These are phyloP conservation scores for Pocota personata DNA, from an alignment of 2,888 invertebrate genomes.

Conservation along the genomic window DNA sequence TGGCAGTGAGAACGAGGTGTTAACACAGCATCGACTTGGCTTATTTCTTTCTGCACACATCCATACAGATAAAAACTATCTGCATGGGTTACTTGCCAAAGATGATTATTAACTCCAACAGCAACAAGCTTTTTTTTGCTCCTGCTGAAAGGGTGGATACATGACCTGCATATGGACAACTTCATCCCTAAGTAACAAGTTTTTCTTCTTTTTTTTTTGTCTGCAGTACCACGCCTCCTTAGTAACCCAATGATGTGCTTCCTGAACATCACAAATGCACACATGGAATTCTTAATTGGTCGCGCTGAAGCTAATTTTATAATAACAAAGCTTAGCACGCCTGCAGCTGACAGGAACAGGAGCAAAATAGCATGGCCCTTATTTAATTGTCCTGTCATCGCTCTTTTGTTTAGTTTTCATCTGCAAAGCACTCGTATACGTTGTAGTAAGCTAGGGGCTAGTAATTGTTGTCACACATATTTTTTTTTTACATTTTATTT, in stretches of 20 bases:
- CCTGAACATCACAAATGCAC: constrained; percentile 41
- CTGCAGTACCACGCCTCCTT: neutral
- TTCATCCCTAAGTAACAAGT: neutral
- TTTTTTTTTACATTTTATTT: constrained; percentile 6
- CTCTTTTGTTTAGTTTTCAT: constrained; percentile 46
- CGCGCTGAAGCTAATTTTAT: constrained; percentile 64
- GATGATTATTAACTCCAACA: constrained; percentile 37
- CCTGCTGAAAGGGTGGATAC: constrained; percentile 4
- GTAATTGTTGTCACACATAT: constrained; percentile 43
- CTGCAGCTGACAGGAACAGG: constrained; percentile 48
- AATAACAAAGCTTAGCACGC: constrained; percentile 66
- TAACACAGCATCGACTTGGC: constrained; percentile 12
- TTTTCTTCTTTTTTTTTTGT: neutral
- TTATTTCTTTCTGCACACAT: neutral
- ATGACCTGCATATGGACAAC: constrained; percentile 57
- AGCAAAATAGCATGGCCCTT: constrained; percentile 34
- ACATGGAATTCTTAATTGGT: constrained; percentile 64
- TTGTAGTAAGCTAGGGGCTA: neutral
- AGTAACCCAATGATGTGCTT: neutral
- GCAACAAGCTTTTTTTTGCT: neutral
- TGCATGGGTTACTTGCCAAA: neutral
- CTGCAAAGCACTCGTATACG: constrained; percentile 31
- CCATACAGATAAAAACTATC: neutral
- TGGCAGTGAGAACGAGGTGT: constrained; percentile 19
- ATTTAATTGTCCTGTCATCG: constrained; percentile 63